Base-by-base conservation (phyloP, 2,888 invertebrate genomes). In the Sinelater perroti region DNA sequence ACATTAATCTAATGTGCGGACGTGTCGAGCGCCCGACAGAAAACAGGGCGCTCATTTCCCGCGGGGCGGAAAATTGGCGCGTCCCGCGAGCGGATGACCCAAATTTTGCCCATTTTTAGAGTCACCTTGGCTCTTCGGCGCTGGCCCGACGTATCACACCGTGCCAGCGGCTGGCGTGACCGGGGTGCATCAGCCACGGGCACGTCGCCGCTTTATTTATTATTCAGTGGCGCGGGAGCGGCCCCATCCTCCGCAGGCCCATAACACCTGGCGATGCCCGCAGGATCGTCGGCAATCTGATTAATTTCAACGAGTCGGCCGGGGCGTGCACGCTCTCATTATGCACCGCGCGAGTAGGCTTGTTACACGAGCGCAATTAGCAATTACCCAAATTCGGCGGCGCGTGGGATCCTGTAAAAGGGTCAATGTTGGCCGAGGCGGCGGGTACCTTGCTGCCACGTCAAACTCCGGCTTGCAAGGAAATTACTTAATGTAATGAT, bases 361-460 rank as follows among this genome's bases (percentile, higher is more conserved):
- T 24, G 8, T 28, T 28, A 10, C 24, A 40, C 14, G 40, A 24
- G 28, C 30, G 44, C 53, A 62, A 64, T 62, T 61, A 60, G 61
- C 60, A 62, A 63, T 58, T 61, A 65, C 46, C 66, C 65, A 61
- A 64, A 66, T 62, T 63, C 49, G 57, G 53, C 42, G 38, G 44
- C 36, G 51, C 46, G 56, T 65, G 65, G 60, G 65, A 63, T 57
- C 45, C 51, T 26, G 16, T 42, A 35, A 35, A 44, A 44, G 24
- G 49, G 44, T 58, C 47, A 67, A 66, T 61, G 64, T 60, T 66
- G 62, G 65, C 66, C 62, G 61, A 63, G 67, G 60, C 53, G 14
- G 11, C 24, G 40, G 24, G 21, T 40, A 40, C 24, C 24, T 36
- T 4, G 3, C 13, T 11, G 36, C 14, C 36, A 36, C 36, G 2